Base-by-base conservation (phyloP, 1,140 invertebrate genomes). In the Pogonus chalceus region DNA sequence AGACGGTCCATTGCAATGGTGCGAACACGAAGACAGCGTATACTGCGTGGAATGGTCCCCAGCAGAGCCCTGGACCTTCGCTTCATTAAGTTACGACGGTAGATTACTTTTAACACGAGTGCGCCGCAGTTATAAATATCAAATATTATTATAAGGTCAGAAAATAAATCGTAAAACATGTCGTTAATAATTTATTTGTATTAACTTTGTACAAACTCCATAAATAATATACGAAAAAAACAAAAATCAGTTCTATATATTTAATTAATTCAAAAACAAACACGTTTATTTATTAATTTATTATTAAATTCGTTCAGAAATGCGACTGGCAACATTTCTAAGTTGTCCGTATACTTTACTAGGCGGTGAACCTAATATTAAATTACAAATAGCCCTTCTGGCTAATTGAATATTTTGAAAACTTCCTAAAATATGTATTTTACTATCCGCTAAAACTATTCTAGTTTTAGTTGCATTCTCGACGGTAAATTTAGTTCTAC, bases 401-500 rank as follows among this genome's bases (percentile, higher is more conserved):
- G 96, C 97, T 52, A 96, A 68, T 62, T 93, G 87, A 57, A 99
- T 97, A 70, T 98, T 99, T 73, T 98, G 91, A 72, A 87, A 99
- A 57, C 95, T 96, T 35, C 97, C 97, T 39, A 99, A 76, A 54
- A 99, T 92, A 70, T 99, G 96, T 59, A 99, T 90, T 80, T 96
- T 97, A 56, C 80, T 83, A 66, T 98, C 95, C 37, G 96, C 96
- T 51, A 99, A 71, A 20, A 99, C 92, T 64, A 99, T 98, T 72
- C 97, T 84, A 0, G 96, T 98, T 75, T 97, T 98, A 9, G 96
- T 99, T 0, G 91, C 92, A 75, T 99, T 99, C 76, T 99, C 96
- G 66, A 99, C 98, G 1, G 95, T 97, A 64, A 92, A 98, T 69
- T 97, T 99, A 2, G 94, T 99, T 56, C 91, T 82, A 20, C 96